Evolutionary conservation across 2,888 invertebrate species (phyloP).

Genomic region (Synergus laeviventris): DNA sequence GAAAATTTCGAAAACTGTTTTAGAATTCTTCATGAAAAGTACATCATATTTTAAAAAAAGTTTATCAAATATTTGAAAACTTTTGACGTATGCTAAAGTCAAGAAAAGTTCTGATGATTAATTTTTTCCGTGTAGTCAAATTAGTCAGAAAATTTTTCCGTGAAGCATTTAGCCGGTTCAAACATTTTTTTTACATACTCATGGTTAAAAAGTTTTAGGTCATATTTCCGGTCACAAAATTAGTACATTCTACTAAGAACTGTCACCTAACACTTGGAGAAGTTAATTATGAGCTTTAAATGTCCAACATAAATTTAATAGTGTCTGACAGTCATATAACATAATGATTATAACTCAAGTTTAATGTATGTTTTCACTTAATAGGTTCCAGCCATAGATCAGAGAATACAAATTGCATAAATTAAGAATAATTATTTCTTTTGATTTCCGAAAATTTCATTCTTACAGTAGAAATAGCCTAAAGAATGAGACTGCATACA

Average conservation of each 20-base stretch:
- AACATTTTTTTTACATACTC: background rate
- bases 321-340: conserved; percentile 1
- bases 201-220: background rate
- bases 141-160: too few species aligned
- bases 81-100: too few species aligned
- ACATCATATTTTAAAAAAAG: too few species aligned
- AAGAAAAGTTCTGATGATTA: too few species aligned
- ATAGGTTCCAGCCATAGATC: background rate
- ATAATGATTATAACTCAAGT: conserved; percentile 26
- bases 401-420: background rate
- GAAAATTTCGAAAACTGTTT: too few species aligned
- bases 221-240: background rate
- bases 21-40: too few species aligned
- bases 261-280: background rate
- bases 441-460: background rate
- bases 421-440: background rate
- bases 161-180: too few species aligned
- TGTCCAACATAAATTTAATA: conserved; percentile 30
- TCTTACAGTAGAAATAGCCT: background rate
- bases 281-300: conserved; percentile 35
- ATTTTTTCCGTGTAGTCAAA: too few species aligned
- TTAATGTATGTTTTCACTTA: conserved; percentile 13
- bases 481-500: background rate
- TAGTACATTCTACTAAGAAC: conserved; percentile 18
- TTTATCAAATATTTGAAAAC: too few species aligned